A percentile compares a stretch with the other conserved stretches of the same genome.
These are phyloP conservation scores for Uloborus plumipes DNA, from an alignment of 2,888 invertebrate species.

Conservation along the genomic window DNA sequence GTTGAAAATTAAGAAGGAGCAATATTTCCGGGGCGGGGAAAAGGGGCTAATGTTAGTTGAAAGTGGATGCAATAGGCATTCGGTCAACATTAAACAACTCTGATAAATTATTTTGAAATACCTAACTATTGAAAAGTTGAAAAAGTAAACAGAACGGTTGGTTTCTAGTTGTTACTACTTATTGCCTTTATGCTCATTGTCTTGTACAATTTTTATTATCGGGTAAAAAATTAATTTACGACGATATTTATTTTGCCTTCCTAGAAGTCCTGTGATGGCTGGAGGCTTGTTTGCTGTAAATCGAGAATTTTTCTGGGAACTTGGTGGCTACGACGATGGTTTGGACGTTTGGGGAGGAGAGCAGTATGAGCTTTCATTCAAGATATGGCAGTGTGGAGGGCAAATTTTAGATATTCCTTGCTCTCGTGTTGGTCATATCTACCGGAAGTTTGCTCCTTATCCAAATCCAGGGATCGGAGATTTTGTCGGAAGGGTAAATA, in stretches of 20 bases:
- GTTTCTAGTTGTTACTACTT: too few species aligned
- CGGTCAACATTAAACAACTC: too few species aligned
- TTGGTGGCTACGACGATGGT: conserved; percentile 93
- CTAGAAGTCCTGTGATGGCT: conserved; percentile 94
- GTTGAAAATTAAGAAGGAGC: too few species aligned
- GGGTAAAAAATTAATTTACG: too few species aligned
- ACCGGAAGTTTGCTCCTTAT: conserved; percentile 87
- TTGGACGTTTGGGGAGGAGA: conserved; percentile 98
- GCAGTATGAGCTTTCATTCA: conserved; percentile 96
- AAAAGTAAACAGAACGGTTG: too few species aligned
- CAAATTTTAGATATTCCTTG: conserved; percentile 92
- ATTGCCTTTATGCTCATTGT: too few species aligned
- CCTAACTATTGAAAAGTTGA: too few species aligned
- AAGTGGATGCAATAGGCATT: too few species aligned
- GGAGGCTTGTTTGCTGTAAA: conserved; percentile 97
- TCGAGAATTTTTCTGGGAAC: conserved; percentile 91
- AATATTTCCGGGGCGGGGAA: too few species aligned
- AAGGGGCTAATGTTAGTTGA: too few species aligned
- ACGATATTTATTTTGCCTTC: not conserved
- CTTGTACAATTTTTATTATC: too few species aligned
- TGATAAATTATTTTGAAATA: too few species aligned
- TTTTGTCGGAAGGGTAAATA: conserved; percentile 81
- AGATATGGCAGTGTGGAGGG: conserved; percentile 97
- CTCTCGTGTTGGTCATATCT: conserved; percentile 91
- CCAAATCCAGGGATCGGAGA: conserved; percentile 92